Percentiles rank a stretch among this genome's conserved stretches.
Evolutionary conservation across 2,797 vertebrate species (phyloP).

Genomic region (Acipenser ruthenus): DNA sequence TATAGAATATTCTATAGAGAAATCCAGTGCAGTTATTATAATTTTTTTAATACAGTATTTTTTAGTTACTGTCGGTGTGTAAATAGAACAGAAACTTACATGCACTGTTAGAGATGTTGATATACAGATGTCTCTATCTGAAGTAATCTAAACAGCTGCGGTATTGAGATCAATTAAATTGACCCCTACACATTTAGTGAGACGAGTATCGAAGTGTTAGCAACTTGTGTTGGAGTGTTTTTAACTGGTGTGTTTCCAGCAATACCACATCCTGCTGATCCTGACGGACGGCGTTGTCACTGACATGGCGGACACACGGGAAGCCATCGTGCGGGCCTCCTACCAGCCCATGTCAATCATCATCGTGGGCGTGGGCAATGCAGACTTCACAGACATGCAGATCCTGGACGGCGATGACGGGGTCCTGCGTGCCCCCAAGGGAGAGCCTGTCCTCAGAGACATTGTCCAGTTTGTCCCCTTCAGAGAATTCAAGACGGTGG

Average conservation of each 20-base stretch:
- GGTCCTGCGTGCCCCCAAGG: conserved; percentile 75
- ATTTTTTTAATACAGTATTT: no score
- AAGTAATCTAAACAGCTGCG: no score
- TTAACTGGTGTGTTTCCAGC: conserved; percentile 46
- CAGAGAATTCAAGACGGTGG: conserved; percentile 89
- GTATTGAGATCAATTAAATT: no score
- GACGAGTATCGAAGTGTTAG: no score
- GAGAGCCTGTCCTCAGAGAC: conserved; percentile 82
- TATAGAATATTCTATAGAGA: neutral
- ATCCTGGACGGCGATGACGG: conserved; percentile 85
- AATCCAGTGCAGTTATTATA: no score
- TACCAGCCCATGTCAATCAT: conserved; percentile 92
- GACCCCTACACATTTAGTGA: no score
- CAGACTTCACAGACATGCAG: conserved; percentile 94
- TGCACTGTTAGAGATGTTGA: no score
- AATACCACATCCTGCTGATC: conserved; percentile 89
- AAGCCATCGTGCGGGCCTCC: conserved; percentile 85
- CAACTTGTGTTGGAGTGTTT: no score
- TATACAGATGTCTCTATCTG: no score
- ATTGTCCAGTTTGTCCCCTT: conserved; percentile 94
- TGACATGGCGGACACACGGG: conserved; percentile 85
- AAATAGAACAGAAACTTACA: no score
- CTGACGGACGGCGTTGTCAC: conserved; percentile 88
- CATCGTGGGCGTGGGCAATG: conserved; percentile 89
- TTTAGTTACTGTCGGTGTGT: no score